Evolutionary conservation across 2,113 vertebrate genomes (phyloP).

Genomic region (Alosa alosa): DNA sequence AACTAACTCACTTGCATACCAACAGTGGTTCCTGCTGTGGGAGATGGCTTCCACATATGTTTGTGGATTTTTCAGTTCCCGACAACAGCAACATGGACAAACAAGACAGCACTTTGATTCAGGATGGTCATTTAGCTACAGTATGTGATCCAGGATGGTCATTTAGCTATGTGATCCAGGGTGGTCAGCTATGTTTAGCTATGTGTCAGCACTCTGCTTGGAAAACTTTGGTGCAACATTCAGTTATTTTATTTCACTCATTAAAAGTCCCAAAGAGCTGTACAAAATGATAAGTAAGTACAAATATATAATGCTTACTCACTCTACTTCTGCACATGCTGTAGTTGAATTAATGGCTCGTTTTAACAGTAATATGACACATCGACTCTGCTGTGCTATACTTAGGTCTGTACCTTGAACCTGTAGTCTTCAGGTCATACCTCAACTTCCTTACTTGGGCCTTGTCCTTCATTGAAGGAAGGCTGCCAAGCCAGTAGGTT

Average conservation of each 20-base stretch:
- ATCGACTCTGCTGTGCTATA: conserved; percentile 2
- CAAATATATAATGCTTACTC: background rate
- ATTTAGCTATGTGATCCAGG: background rate
- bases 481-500: background rate
- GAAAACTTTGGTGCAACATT: background rate
- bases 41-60: conserved; percentile 14
- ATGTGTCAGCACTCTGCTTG: background rate
- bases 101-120: background rate
- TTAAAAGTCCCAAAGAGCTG: background rate
- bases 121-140: background rate
- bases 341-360: background rate
- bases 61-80: background rate
- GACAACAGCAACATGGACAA: background rate
- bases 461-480: conserved; percentile 1
- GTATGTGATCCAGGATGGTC: background rate
- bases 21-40: background rate
- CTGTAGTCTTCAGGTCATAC: conserved; percentile 9
- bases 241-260: background rate
- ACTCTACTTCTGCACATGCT: background rate
- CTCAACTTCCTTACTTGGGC: conserved; percentile 11
- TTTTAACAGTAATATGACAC: background rate
- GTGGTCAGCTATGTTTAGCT: background rate
- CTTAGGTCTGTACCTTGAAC: conserved; percentile 15
- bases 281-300: background rate
- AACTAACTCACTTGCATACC: conserved; percentile 3